phyloP scores from a whole-genome alignment of 2,888 invertebrate genomes.

The Brassicogethes aeneus region DNA sequence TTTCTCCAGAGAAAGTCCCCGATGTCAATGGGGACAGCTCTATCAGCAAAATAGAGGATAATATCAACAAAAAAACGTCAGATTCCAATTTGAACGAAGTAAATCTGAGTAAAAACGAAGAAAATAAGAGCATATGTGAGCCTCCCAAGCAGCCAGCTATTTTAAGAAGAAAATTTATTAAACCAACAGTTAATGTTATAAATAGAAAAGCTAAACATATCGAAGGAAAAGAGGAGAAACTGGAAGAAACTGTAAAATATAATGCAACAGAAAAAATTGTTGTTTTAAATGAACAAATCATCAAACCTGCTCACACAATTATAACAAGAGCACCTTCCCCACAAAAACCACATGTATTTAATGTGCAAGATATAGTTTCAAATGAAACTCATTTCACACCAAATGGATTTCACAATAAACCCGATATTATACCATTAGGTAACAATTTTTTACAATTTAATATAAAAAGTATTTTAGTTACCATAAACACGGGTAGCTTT shows the following conservation, averaged over 20 bases:
- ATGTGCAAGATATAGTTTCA: conserved; percentile 7
- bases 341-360: neutral
- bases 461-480: too few relatives aligned
- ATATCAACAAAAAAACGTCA: too few relatives aligned
- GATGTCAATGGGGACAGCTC: neutral
- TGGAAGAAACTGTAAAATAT: neutral
- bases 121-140: too few relatives aligned
- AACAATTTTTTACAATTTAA: too few relatives aligned
- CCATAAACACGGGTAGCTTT: too few relatives aligned
- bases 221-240: conserved; percentile 1
- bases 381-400: conserved; percentile 11
- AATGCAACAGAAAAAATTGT: neutral
- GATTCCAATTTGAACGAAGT: too few relatives aligned
- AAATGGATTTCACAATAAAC: too few relatives aligned
- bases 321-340: neutral
- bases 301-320: neutral
- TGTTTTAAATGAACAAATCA: neutral
- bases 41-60: too few relatives aligned
- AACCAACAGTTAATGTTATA: conserved; percentile 21
- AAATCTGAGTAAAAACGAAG: neutral
- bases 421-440: too few relatives aligned
- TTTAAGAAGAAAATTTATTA: conserved; percentile 24
- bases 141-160: neutral
- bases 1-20: neutral
- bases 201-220: conserved; percentile 15